phyloP scores from a whole-genome alignment of 2,797 vertebrate species.

The Nannoperca obscura region DNA sequence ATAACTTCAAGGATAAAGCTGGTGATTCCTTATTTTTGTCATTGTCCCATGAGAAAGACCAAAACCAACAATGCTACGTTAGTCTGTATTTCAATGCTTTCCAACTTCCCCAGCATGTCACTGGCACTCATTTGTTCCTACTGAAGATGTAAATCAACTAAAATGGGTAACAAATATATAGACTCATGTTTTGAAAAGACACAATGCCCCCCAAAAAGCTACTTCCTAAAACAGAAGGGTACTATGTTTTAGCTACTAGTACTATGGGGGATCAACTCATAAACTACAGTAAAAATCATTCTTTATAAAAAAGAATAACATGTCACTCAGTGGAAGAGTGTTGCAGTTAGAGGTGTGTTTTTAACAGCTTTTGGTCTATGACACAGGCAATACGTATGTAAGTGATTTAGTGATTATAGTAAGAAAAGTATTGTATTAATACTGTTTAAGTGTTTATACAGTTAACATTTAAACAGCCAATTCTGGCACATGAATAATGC shows the following conservation, averaged over 20 bases:
- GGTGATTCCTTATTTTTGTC: not conserved
- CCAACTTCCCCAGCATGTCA: not conserved
- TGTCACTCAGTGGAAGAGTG: not conserved
- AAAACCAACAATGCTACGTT: not conserved
- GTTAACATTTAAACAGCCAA: not conserved
- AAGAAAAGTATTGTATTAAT: not conserved
- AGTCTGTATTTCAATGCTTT: slow-evolving; percentile 7
- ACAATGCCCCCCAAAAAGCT: not conserved
- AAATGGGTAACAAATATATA: not conserved
- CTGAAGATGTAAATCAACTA: slow-evolving; percentile 1
- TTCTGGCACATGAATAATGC: not conserved
- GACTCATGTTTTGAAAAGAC: not conserved
- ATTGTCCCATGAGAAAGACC: not conserved
- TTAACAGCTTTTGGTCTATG: not conserved
- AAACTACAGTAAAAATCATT: not conserved
- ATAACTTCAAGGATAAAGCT: not conserved
- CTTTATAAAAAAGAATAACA: not conserved
- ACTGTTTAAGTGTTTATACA: too few species aligned
- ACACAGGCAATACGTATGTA: not conserved
- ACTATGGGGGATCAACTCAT: not conserved
- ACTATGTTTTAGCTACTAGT: not conserved
- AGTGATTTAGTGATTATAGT: too few species aligned
- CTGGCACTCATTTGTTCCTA: not conserved
- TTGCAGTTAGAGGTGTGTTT: not conserved
- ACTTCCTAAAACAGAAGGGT: not conserved